phyloP scores from a whole-genome alignment of 1,140 invertebrate species.

The Cotesia typhae region DNA sequence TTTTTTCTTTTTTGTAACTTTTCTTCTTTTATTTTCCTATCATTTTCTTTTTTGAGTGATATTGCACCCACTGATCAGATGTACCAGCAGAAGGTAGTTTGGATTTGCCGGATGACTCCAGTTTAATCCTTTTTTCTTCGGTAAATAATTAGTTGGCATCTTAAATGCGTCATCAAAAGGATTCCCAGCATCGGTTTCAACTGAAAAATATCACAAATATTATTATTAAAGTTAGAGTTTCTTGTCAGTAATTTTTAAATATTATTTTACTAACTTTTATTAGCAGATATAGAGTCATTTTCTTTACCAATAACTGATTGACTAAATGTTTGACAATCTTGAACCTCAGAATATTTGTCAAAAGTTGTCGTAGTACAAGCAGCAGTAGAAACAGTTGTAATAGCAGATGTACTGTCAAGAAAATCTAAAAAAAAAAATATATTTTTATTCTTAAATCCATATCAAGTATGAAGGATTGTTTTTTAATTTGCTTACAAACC shows the following conservation, averaged over 20 bases:
- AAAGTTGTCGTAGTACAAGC: no score
- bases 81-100: slow-evolving; percentile 28
- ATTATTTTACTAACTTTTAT: slow-evolving; percentile 21
- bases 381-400: no score
- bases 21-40: slow-evolving; percentile 24
- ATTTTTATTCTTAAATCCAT: slow-evolving; percentile 20
- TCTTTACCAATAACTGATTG: slow-evolving; percentile 4
- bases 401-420: no score
- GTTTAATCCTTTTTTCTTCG: slow-evolving; percentile 30
- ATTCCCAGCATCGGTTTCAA: slow-evolving; percentile 7
- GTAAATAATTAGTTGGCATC: slow-evolving; percentile 28
- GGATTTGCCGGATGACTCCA: slow-evolving; percentile 16
- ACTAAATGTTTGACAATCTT: slow-evolving; percentile 17
- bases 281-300: slow-evolving; percentile 13
- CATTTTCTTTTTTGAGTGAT: slow-evolving; percentile 17
- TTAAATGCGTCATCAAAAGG: slow-evolving; percentile 29
- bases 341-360: no score
- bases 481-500: slow-evolving; percentile 24
- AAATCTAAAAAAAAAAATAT: no score
- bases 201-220: slow-evolving; percentile 1
- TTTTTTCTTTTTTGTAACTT: slow-evolving; percentile 10
- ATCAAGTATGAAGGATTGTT: slow-evolving; percentile 15
- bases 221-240: background rate
- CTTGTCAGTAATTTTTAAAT: slow-evolving; percentile 17
- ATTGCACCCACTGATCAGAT: slow-evolving; percentile 22